Evolutionary conservation across 2,888 invertebrate species (phyloP), one percentile per base, ranked within the genome.

Genomic region (Pyrochroa serraticornis): DNA sequence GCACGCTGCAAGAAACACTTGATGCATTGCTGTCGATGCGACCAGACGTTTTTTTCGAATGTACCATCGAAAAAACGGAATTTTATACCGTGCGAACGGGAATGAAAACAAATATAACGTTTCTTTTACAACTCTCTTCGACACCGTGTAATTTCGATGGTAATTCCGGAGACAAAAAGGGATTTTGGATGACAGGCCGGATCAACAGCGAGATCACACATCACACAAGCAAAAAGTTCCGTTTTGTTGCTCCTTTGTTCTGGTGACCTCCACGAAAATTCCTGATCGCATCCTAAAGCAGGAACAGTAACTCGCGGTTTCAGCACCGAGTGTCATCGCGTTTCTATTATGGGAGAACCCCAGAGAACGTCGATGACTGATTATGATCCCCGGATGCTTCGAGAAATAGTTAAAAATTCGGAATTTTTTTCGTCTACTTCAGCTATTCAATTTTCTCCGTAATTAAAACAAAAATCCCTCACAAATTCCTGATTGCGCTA

Each of bases 31-130:
- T 64, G 60, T 58, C 62, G 42, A 53, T 52, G 65, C 65, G 61
- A 57, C 35, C 12, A 30, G n/a, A 56, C 56, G 63, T 70, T 70
- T 71, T 71, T 70, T 70, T 59, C 57, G 22, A 5, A 3, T n/a
- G 49, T 7, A 6, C 47, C 42, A 48, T 45, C 59, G 56, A 65
- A 67, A 67, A 72, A 74, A 73, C 69, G 64, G 66, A 59, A 71
- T 75, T 75, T 75, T 76, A 75, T 75, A 70, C 74, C 73, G 75
- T 75, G 75, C 73, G 75, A 76, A 75, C 72, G 71, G 61, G 72
- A 71, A 74, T 71, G 74, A 73, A 72, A 74, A 72, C 71, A 73
- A 73, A 72, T 69, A 73, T 72, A 73, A 70, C 71, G 69, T 72
- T 73, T 74, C 73, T 74, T 74, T 72, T 70, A 69, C 67, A 66